These are phyloP conservation scores for Drosophila subobscura DNA, from an alignment of 1,140 invertebrate genomes.

Conservation along the genomic window DNA sequence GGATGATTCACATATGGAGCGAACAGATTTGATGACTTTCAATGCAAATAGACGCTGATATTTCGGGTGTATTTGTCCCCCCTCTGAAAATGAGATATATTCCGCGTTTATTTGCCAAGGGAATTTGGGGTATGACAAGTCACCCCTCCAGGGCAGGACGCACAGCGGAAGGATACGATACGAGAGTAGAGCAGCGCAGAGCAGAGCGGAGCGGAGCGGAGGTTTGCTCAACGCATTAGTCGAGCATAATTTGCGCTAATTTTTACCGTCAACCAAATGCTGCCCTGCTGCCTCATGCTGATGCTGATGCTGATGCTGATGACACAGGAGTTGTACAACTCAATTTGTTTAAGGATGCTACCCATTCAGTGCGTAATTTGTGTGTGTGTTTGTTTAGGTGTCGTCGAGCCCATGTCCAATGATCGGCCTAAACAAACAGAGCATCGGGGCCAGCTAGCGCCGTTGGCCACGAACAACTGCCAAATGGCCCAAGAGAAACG, in stretches of 20 bases:
- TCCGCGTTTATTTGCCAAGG: conserved; percentile 32
- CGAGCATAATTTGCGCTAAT: conserved; percentile 79
- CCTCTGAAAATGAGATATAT: not conserved
- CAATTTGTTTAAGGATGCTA: conserved; percentile 47
- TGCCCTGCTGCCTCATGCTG: too few species aligned
- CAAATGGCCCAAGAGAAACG: conserved; percentile 60
- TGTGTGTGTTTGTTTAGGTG: conserved; percentile 37
- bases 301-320: conserved; percentile 7
- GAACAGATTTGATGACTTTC: conserved; percentile 42
- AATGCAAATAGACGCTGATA: conserved; percentile 37
- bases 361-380: conserved; percentile 30
- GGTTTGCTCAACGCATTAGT: conserved; percentile 72
- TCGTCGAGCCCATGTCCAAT: conserved; percentile 32
- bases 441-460: conserved; percentile 38
- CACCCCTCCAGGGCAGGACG: conserved; percentile 33
- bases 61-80: not conserved
- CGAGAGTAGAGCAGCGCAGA: not conserved
- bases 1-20: conserved; percentile 33
- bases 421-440: conserved; percentile 64
- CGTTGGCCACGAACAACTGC: conserved; percentile 58
- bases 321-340: conserved; percentile 52
- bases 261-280: conserved; percentile 46
- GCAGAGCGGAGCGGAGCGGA: not conserved
- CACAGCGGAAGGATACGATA: not conserved
- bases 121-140: conserved; percentile 47